A percentile compares a stretch with the other conserved stretches of the same genome.
Conservation (phyloP, 2,888 invertebrate genomes). For the Scaeva pyrastri region DNA sequence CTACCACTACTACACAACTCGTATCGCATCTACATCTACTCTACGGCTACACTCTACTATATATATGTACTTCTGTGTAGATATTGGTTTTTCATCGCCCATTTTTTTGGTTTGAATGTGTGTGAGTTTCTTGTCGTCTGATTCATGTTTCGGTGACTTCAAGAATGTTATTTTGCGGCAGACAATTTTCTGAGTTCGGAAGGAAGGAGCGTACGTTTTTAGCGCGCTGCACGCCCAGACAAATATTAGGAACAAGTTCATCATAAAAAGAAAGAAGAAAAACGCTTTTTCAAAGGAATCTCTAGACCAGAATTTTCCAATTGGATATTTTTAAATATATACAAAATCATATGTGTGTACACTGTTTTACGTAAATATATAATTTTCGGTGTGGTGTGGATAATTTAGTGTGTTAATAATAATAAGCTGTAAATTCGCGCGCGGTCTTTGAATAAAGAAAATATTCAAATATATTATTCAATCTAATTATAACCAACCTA, state of each 20-base stretch:
- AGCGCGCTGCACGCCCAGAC: slow-evolving; percentile 54
- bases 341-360: neutral
- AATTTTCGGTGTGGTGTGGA: neutral
- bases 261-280: neutral
- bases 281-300: slow-evolving; percentile 5
- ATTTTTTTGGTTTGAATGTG: slow-evolving; percentile 52
- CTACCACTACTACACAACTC: neutral
- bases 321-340: slow-evolving; percentile 49
- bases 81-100: slow-evolving; percentile 45
- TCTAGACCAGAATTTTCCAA: slow-evolving; percentile 17
- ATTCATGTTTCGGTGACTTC: slow-evolving; percentile 73
- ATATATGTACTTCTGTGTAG: no score
- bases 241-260: slow-evolving; percentile 44
- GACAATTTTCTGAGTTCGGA: slow-evolving; percentile 73
- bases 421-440: slow-evolving; percentile 30
- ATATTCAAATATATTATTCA: neutral
- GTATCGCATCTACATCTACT: neutral
- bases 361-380: slow-evolving; percentile 8
- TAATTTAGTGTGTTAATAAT: no score
- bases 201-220: slow-evolving; percentile 66
- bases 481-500: slow-evolving; percentile 20
- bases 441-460: slow-evolving; percentile 16
- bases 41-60: no score
- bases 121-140: slow-evolving; percentile 48
- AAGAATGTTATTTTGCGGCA: slow-evolving; percentile 71